These are phyloP conservation scores for Micromys minutus DNA, from an alignment of 2,113 vertebrate species.

Conservation along the genomic window DNA sequence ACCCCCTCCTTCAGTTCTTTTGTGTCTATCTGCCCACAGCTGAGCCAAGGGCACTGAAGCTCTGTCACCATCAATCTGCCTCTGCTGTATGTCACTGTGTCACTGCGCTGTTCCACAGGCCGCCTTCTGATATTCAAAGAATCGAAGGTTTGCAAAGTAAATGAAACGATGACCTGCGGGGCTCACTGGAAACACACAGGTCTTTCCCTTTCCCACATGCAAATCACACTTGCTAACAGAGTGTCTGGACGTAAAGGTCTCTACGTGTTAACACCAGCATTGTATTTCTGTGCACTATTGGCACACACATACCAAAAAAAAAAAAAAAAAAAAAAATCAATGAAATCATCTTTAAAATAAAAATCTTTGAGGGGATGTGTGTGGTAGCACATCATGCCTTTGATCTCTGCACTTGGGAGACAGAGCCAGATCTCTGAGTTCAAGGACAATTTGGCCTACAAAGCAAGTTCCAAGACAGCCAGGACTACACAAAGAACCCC, in stretches of 20 bases:
- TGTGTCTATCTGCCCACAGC: background rate
- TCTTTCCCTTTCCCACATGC: background rate
- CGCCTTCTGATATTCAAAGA: background rate
- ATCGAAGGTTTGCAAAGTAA: slow-evolving; percentile 40
- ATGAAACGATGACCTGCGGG: background rate
- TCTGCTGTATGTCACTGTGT: too few relatives aligned
- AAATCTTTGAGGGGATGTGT: background rate
- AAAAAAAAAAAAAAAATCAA: too few relatives aligned
- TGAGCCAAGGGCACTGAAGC: background rate
- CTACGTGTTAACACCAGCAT: background rate
- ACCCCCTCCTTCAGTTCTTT: background rate
- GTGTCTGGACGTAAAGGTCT: background rate
- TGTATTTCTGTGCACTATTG: background rate
- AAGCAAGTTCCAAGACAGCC: background rate
- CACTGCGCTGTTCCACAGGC: background rate
- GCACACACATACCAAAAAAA: background rate
- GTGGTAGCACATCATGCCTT: background rate
- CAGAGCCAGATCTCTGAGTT: background rate
- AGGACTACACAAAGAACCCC: background rate
- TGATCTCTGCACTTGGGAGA: background rate
- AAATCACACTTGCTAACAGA: background rate
- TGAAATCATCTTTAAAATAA: background rate
- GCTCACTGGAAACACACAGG: background rate
- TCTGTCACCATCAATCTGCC: background rate
- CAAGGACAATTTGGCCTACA: background rate